Conservation (phyloP, 2,113 vertebrate genomes). For the Strix aluco region DNA sequence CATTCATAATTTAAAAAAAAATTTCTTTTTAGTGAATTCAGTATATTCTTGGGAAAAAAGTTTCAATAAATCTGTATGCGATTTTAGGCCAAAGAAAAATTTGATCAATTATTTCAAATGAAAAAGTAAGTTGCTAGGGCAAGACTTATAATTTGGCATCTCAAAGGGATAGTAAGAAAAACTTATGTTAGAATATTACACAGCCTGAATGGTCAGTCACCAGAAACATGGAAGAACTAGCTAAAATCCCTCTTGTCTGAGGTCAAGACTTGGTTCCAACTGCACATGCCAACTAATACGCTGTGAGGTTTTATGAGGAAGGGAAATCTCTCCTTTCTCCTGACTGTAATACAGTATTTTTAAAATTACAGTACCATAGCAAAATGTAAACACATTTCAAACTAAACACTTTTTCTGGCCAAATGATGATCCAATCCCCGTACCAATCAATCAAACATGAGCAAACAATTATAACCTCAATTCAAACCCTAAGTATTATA, state of each 20-base stretch:
- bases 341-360: fast-evolving
- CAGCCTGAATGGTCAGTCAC: background rate
- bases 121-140: background rate
- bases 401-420: background rate
- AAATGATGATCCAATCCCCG: background rate
- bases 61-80: background rate
- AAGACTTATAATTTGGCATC: background rate
- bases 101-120: background rate
- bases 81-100: background rate
- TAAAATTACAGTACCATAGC: background rate
- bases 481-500: background rate
- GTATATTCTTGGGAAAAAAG: background rate
- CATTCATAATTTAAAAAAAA: background rate
- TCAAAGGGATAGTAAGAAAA: background rate
- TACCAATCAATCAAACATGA: background rate
- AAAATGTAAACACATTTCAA: background rate
- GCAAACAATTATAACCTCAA: background rate
- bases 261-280: background rate
- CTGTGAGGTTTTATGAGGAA: background rate
- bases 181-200: background rate
- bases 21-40: background rate
- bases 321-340: background rate
- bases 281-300: background rate
- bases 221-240: background rate
- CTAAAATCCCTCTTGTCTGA: background rate